Evolutionary conservation across 1,140 invertebrate genomes (phyloP), one percentile per base, ranked within the genome.

Genomic region (Saxidomus purpurata): DNA sequence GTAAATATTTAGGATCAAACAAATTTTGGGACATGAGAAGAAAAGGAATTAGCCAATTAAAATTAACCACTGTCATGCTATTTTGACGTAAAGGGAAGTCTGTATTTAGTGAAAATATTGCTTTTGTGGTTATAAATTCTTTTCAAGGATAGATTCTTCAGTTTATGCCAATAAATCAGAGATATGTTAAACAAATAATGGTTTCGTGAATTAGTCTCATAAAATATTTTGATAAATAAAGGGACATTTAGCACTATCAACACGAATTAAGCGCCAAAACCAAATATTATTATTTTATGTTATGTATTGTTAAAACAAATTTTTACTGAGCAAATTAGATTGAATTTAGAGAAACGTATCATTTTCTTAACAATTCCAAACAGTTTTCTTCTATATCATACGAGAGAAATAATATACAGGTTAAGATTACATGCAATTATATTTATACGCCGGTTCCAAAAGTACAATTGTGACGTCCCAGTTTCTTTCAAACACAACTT

Each of bases 11-110:
- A 34, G 34, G 25, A 28, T 31, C 34, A n/a, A 67, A 67, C 28
- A n/a, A 67, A 13, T 31, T 28, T 67, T 31, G 6, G 61, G 61
- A 67, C 6, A 67, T 61, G 55, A 61, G 1, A 34, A 34, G 22
- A 67, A 67, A 67, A 67, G 13, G 28, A 67, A 67, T 28, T 28
- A 28, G 34, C 31, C 61, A 67, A 67, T 67, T 67, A 67, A 36
- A 28, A 22, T 34, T 19, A 13, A 36, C 31, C 31, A 36, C 31
- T 67, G n/a, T 31, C 61, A 67, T 34, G 61, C 31, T 9, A 67
- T 67, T 34, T 13, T 67, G 61, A 36, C 61, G 61, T 67, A 67
- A 67, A 67, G 6, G 61, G 61, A 67, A 67, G 31, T 15, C 25
- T 67, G n/a, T 28, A 28, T 67, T 4, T 11, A 9, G 11, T 67